Evolutionary conservation across 2,888 invertebrate genomes (phyloP), one percentile per base, ranked within the genome.

Genomic region (Troides oblongomaculatus): DNA sequence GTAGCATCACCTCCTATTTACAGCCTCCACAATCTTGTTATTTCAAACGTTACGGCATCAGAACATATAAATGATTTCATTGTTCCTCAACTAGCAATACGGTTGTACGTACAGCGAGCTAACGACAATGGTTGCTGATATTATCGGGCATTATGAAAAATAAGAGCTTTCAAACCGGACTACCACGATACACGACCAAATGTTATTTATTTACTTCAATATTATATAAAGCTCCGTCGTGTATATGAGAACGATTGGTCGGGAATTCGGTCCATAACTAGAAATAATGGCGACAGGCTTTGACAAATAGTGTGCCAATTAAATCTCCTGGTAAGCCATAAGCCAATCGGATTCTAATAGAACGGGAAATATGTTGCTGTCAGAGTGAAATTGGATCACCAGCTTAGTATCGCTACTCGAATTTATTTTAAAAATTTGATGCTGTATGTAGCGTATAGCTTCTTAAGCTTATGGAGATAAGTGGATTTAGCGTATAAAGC

Each of bases 281-380:
- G 60, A 66, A 60, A 36, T 60, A 66, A 50, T 46, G 66, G 14
- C 21, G 30, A 21, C 21, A 46, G 6, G 39, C 2, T 43, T 68
- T 68, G 68, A 62, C 39, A 61, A 64, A 68, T 66, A 53, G 12
- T 30, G 12, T 30, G 50, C n/a, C 25, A 46, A 58, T 63, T 62
- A 58, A 36, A 57, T 56, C 23, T 62, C 25, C 50, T 43, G 43
- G 57, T 62, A 36, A 62, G 14, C 23, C 46, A 14, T 36, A 66
- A 43, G 36, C 17, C 14, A 17, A 30, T n/a, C 36, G 17, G n/a
- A 21, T 30, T 12, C 50, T 36, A 17, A 50, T 50, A 50, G 18
- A 17, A 50, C 17, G 50, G 17, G 50, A 50, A 18, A 50, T 2
- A 50, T 18, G 17, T 50, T 17, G 17, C 14, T 18, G 14, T 14